Evolutionary conservation across 2,888 invertebrate species (phyloP).

Genomic region (Hypsopygia costalis): DNA sequence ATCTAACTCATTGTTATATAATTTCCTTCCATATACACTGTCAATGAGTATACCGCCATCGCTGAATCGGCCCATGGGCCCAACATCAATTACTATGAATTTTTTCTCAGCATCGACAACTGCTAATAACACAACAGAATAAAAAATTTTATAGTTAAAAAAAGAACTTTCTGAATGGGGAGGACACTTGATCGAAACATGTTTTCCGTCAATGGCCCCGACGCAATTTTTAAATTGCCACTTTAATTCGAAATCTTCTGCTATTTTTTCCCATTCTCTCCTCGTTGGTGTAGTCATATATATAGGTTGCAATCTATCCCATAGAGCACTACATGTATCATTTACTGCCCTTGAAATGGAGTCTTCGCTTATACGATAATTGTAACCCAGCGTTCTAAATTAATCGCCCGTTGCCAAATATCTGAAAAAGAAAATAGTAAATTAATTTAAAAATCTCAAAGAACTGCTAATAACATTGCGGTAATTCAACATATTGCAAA

Average conservation of each 20-base stretch:
- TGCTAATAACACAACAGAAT: too few species aligned
- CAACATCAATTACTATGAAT: not conserved
- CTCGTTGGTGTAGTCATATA: conserved; percentile 20
- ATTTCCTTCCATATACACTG: conserved; percentile 8
- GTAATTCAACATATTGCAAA: too few species aligned
- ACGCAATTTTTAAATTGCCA: conserved; percentile 25
- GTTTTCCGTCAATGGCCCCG: conserved; percentile 20
- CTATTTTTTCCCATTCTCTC: conserved; percentile 18
- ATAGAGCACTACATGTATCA: conserved; percentile 16
- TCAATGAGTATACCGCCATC: conserved; percentile 9
- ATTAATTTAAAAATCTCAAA: too few species aligned
- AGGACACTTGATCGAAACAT: conserved; percentile 1
- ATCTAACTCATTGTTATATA: conserved; percentile 6
- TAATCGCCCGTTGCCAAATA: too few species aligned
- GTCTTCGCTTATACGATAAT: too few species aligned
- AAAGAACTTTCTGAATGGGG: not conserved
- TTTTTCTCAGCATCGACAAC: too few species aligned
- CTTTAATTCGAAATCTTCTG: conserved; percentile 16
- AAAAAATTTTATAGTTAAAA: not conserved
- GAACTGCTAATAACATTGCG: too few species aligned
- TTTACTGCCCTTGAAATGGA: too few species aligned
- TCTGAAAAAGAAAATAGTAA: too few species aligned
- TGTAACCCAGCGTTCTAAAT: too few species aligned
- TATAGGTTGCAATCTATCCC: conserved; percentile 17
- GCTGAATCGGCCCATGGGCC: conserved; percentile 4